A percentile compares a stretch with the other conserved stretches of the same genome.
These are phyloP conservation scores for Crypturellus tataupa DNA, from an alignment of 2,797 vertebrate species.

Conservation along the genomic window DNA sequence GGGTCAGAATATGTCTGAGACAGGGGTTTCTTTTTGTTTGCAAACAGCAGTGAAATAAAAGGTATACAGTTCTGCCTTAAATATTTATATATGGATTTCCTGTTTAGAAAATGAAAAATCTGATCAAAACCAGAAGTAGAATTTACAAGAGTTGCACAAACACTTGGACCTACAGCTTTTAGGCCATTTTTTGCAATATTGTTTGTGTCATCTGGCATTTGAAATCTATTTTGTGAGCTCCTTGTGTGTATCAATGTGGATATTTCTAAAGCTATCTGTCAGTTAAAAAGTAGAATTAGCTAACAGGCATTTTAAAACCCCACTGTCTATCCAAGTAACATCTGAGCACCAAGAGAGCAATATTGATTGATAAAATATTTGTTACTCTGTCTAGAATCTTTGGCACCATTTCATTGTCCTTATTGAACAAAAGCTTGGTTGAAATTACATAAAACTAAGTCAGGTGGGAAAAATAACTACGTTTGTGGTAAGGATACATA, in stretches of 20 bases:
- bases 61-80: background rate
- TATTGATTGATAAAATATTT: conserved; percentile 63
- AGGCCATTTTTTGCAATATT: background rate
- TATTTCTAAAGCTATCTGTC: background rate
- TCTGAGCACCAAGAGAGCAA: background rate
- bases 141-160: background rate
- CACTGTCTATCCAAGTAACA: background rate
- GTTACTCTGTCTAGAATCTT: conserved; percentile 35
- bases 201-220: background rate
- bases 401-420: conserved; percentile 11
- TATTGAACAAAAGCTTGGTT: background rate
- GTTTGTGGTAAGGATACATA: conserved; percentile 31
- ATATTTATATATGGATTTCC: background rate
- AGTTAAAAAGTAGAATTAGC: background rate
- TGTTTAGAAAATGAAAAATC: background rate
- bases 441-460: conserved; percentile 29
- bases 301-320: conserved; percentile 19
- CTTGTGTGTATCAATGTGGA: background rate
- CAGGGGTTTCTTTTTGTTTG: background rate
- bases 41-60: background rate
- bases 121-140: background rate
- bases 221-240: background rate
- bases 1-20: background rate
- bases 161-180: background rate
- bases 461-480: conserved; percentile 29